Conservation (phyloP, 2,888 invertebrate genomes). For the Octonoba sinensis region DNA sequence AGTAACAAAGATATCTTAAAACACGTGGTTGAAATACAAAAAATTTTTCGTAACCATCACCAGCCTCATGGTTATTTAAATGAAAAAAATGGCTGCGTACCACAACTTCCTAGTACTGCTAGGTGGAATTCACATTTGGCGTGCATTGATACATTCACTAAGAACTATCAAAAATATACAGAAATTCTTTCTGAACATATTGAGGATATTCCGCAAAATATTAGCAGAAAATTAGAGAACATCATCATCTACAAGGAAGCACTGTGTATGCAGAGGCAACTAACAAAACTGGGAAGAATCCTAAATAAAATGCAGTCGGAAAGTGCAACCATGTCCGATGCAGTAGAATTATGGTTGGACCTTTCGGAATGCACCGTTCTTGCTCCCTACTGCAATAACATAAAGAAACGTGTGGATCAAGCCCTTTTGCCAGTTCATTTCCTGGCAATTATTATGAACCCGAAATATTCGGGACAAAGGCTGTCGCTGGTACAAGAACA, state of each 20-base stretch:
- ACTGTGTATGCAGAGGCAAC: neutral
- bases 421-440: neutral
- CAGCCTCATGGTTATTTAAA: slow-evolving; percentile 6
- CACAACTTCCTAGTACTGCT: neutral
- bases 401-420: neutral
- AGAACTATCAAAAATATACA: slow-evolving; percentile 9
- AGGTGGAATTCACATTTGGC: neutral
- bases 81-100: neutral
- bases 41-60: neutral
- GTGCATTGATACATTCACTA: neutral
- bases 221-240: neutral
- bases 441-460: neutral
- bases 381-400: neutral
- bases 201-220: neutral
- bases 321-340: neutral
- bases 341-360: neutral
- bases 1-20: neutral
- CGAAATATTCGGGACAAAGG: neutral
- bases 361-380: neutral
- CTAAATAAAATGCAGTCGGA: neutral
- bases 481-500: neutral
- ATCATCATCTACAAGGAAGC: neutral
- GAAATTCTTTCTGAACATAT: neutral
- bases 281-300: neutral
- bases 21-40: neutral